phyloP scores from a whole-genome alignment of 2,797 vertebrate genomes.

The Podarcis siculus region DNA sequence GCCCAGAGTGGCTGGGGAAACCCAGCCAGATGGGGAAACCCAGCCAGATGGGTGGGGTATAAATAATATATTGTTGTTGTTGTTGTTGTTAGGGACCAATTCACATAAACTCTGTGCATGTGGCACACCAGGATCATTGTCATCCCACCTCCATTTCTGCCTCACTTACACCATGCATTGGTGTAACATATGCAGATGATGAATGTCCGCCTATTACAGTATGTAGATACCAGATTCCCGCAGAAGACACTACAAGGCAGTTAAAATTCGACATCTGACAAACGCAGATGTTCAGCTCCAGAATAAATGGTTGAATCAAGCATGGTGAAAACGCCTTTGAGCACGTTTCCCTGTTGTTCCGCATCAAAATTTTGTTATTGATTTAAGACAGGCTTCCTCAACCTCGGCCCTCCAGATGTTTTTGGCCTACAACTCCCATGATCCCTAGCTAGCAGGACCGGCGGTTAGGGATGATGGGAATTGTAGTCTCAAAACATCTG shows the following conservation, averaged over 20 bases:
- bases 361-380: background rate
- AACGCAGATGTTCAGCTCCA: background rate
- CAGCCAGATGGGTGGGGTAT: no score
- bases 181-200: background rate
- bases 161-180: background rate
- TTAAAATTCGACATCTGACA: background rate
- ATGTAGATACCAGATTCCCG: background rate
- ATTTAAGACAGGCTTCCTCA: background rate
- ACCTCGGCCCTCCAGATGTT: no score
- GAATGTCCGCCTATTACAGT: background rate
- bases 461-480: no score
- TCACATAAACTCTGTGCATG: background rate
- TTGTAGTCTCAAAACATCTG: no score
- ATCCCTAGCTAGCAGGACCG: no score
- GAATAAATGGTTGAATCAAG: background rate
- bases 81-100: no score
- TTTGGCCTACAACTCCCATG: no score
- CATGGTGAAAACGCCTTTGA: background rate
- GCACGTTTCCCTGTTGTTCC: conserved; percentile 22
- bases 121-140: background rate
- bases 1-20: no score
- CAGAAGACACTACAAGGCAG: conserved; percentile 26
- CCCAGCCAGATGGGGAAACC: no score
- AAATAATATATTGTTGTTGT: no score
- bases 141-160: background rate